Evolutionary conservation across 1,140 invertebrate species (phyloP).

Genomic region (Aphaenogaster floridana): DNA sequence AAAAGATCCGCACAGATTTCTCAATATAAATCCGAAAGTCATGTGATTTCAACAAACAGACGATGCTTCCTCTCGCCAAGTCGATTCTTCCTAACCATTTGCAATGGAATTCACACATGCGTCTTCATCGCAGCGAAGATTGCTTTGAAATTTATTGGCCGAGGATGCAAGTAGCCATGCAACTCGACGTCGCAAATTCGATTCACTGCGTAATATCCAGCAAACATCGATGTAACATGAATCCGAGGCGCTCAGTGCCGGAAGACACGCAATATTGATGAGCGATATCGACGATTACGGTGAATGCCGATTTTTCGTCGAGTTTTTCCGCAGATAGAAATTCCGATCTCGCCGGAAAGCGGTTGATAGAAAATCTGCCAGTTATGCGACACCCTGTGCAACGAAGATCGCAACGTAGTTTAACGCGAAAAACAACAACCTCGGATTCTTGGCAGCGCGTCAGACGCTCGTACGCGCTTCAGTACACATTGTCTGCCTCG

Average conservation of each 20-base stretch:
- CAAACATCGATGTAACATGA: neutral
- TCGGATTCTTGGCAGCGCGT: slow-evolving; percentile 66
- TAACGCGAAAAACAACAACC: slow-evolving; percentile 61
- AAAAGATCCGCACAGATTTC: neutral
- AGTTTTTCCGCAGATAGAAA: neutral
- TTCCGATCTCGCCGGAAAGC: neutral
- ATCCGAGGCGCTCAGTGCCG: neutral
- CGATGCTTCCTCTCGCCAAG: neutral
- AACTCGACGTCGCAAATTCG: neutral
- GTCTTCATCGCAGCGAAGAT: neutral
- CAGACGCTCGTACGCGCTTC: slow-evolving; percentile 28
- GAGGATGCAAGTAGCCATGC: neutral
- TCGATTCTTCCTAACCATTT: neutral
- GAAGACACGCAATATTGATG: neutral
- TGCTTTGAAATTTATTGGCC: neutral
- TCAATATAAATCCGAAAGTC: neutral
- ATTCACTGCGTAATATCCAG: neutral
- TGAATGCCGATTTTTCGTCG: neutral
- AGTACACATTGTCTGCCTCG: slow-evolving; percentile 16
- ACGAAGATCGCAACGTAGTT: slow-evolving; percentile 11
- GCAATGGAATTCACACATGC: neutral
- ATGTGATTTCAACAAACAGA: neutral
- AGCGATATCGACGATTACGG: neutral
- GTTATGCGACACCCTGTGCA: slow-evolving; percentile 8
- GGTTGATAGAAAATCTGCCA: neutral